A percentile compares a stretch with the other conserved stretches of the same genome.
Evolutionary conservation across 92 coral and sea anemone genomes (phyloP).

Genomic region (Epizoanthus stellaris): DNA sequence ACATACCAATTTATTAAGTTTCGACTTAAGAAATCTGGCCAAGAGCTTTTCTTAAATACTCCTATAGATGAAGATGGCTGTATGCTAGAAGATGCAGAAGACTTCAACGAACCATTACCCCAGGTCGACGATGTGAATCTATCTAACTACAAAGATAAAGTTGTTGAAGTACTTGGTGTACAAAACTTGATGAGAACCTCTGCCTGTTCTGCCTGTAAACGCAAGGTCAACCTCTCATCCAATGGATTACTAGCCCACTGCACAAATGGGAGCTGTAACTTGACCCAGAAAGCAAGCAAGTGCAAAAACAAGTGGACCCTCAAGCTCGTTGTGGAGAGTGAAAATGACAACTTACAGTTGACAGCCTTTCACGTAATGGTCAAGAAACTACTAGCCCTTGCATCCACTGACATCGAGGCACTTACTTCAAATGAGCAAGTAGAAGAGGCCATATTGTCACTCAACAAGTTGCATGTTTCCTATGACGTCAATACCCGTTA

Average conservation of each 20-base stretch:
- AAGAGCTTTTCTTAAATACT: constrained; percentile 2
- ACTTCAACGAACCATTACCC: constrained; percentile 5
- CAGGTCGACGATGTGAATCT: constrained; percentile 1
- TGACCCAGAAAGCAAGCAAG: constrained; percentile 5
- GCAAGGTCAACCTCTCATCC: constrained; percentile 6
- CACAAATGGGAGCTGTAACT: constrained; percentile 4
- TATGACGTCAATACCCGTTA: constrained; percentile 6
- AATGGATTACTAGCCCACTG: constrained; percentile 5
- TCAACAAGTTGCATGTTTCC: neutral
- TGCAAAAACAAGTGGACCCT: constrained; percentile 8
- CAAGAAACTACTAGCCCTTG: constrained; percentile 4
- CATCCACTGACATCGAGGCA: constrained; percentile 6
- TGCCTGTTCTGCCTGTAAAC: neutral
- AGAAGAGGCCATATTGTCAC: constrained; percentile 2
- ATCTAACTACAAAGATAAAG: neutral
- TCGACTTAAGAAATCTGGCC: constrained; percentile 5
- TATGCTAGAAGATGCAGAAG: neutral
- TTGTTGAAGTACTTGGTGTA: constrained; percentile 6
- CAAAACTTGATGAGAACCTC: neutral
- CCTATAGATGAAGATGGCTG: constrained; percentile 1
- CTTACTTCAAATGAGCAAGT: constrained; percentile 6
- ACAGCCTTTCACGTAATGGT: constrained; percentile 2
- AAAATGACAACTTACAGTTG: neutral
- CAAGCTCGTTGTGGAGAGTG: constrained; percentile 6
- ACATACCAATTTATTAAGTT: constrained; percentile 1